Evolutionary conservation across 2,113 vertebrate genomes (phyloP), one percentile per base, ranked within the genome.

Genomic region (Probosciger aterrimus): DNA sequence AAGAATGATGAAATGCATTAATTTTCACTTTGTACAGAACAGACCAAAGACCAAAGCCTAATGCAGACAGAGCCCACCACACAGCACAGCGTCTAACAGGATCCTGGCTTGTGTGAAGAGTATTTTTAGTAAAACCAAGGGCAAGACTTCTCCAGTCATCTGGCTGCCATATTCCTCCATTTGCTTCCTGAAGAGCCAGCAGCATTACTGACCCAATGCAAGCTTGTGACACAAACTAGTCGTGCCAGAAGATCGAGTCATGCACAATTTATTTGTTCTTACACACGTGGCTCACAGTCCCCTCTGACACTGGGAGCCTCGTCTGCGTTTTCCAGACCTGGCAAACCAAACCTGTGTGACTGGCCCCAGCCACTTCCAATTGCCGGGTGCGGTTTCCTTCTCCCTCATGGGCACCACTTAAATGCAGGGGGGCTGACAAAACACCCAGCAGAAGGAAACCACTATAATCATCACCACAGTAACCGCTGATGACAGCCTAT

Each of bases 51-150:
- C 5, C 9, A 3, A 25, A 86, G 44, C 9, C 27, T 64, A 70
- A 85, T 2, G 12, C 55, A 85, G 73, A 68, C 23, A 75, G 43
- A 85, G 31, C 15, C 59, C 10, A 63, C 19, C 43, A 53, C 2
- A 1, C 0, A 27, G 14, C 0, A 0, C 11, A 33, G 39, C 1
- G 3, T 25, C 33, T 25, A 68, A n/a, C 28, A 46, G 22, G 13
- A 91, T 39, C 30, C 35, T 37, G 39, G 23, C 53, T 80, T 35
- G 43, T 3, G 0, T 2, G 15, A 57, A 31, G 6, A 71, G 6
- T 18, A 69, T 10, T 20, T 30, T 50, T 25, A 52, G 15, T 27
- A 69, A 81, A 93, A 81, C 13, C 52, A 84, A 82, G 25, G 44
- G 74, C 5, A 4, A 30, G 57, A 23, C 20, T 82, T 47, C n/a